phyloP scores from a whole-genome alignment of 1,140 invertebrate species.

The Orussus abietinus region DNA sequence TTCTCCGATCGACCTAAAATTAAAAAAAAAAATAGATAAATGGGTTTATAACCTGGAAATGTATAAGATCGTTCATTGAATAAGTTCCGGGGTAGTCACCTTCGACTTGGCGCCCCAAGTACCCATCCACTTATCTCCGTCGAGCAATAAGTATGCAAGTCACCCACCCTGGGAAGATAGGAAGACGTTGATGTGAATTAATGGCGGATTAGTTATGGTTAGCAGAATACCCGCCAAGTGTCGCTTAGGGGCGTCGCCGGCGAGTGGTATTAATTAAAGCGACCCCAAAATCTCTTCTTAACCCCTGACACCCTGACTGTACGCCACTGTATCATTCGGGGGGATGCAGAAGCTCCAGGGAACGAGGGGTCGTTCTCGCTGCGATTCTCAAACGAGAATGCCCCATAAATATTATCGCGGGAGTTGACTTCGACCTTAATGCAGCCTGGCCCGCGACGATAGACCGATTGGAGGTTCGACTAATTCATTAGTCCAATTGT shows the following conservation, averaged over 20 bases:
- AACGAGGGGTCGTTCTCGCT: constrained; percentile 10
- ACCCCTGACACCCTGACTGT: constrained; percentile 21
- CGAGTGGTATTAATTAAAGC: constrained; percentile 22
- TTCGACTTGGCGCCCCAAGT: no score
- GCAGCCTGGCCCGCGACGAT: constrained; percentile 23
- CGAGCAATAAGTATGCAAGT: constrained; percentile 49
- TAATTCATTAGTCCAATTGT: no score
- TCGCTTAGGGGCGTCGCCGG: neutral
- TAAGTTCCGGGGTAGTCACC: no score
- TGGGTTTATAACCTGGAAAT: no score
- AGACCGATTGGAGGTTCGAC: no score
- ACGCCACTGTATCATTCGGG: constrained; percentile 28
- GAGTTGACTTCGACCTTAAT: no score
- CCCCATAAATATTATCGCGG: constrained; percentile 30
- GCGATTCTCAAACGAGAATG: constrained; percentile 22
- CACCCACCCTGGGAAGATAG: constrained; percentile 37
- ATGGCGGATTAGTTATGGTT: constrained; percentile 46
- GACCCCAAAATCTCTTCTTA: constrained; percentile 22
- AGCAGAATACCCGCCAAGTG: neutral
- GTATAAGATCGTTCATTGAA: no score
- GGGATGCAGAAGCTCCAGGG: constrained; percentile 10
- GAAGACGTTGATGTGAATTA: constrained; percentile 55
- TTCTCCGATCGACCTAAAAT: no score
- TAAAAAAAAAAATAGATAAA: no score
- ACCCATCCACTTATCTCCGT: constrained; percentile 39